These are phyloP conservation scores for Penaeus indicus DNA, from an alignment of 1,140 invertebrate species.

Conservation along the genomic window DNA sequence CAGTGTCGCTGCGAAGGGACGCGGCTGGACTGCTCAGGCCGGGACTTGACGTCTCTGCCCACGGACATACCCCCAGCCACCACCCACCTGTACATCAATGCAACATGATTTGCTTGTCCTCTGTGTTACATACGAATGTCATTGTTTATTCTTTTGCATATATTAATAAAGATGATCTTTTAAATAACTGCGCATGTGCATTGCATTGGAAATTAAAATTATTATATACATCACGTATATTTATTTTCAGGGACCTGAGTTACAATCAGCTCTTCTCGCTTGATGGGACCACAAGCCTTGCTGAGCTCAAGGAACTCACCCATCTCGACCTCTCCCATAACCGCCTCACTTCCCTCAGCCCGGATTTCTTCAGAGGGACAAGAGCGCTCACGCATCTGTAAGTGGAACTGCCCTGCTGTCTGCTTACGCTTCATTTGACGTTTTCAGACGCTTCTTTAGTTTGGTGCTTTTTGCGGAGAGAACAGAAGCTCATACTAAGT, in stretches of 20 bases:
- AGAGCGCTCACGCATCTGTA: constrained; percentile 55
- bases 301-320: constrained; percentile 45
- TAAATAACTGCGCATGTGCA: not conserved
- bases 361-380: constrained; percentile 58
- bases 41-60: constrained; percentile 86
- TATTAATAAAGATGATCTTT: not conserved
- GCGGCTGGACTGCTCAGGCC: constrained; percentile 90
- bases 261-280: constrained; percentile 85
- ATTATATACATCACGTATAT: constrained; percentile 13
- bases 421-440: constrained; percentile 4
- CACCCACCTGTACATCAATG: constrained; percentile 77
- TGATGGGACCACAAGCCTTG: constrained; percentile 23
- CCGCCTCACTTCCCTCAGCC: constrained; percentile 55
- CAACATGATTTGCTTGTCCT: not conserved
- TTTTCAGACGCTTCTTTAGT: constrained; percentile 31
- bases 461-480: constrained; percentile 37
- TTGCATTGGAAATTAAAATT: not conserved
- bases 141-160: no score
- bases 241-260: constrained; percentile 86
- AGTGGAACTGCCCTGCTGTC: constrained; percentile 1
- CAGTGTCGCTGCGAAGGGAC: constrained; percentile 89
- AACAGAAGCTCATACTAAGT: constrained; percentile 1
- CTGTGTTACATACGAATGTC: no score
- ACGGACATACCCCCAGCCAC: constrained; percentile 91
- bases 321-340: constrained; percentile 79